Conservation (phyloP, 2,888 invertebrate species). For the Phorcus lineatus region DNA sequence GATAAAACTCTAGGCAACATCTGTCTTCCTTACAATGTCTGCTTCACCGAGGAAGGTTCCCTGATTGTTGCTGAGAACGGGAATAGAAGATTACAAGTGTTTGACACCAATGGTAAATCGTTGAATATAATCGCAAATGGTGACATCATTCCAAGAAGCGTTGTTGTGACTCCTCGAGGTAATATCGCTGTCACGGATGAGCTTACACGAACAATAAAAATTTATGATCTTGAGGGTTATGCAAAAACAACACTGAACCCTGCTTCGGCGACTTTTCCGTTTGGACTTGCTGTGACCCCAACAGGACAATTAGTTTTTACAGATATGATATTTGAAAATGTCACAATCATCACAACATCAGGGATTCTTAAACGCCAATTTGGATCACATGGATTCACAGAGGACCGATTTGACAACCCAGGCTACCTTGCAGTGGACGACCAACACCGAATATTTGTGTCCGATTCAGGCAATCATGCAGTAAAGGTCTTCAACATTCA, state of each 20-base stretch:
- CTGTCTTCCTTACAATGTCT: constrained; percentile 42
- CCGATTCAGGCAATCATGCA: constrained; percentile 49
- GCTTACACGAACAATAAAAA: constrained; percentile 41
- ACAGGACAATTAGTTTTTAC: constrained; percentile 44
- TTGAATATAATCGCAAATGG: constrained; percentile 30
- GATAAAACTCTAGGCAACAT: constrained; percentile 33
- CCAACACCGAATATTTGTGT: constrained; percentile 41
- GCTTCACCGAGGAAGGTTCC: constrained; percentile 38
- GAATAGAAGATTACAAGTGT: constrained; percentile 41
- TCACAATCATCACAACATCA: constrained; percentile 36
- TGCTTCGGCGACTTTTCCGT: constrained; percentile 39
- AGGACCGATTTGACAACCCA: constrained; percentile 43
- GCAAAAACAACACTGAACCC: constrained; percentile 18
- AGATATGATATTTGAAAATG: constrained; percentile 47
- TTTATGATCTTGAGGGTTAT: constrained; percentile 28
- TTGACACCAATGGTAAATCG: constrained; percentile 36
- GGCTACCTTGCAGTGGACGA: constrained; percentile 40
- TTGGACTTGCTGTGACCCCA: constrained; percentile 32
- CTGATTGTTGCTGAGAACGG: constrained; percentile 47
- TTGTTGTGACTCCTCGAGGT: constrained; percentile 30
- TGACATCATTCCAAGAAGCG: constrained; percentile 40
- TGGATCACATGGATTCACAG: constrained; percentile 38
- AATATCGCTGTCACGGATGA: constrained; percentile 45
- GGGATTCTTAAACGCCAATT: constrained; percentile 40
- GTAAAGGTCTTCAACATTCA: constrained; percentile 47